A percentile compares a stretch with the other conserved stretches of the same genome.
Evolutionary conservation across 2,888 invertebrate genomes (phyloP).

Genomic region (Galerucella pusilla): DNA sequence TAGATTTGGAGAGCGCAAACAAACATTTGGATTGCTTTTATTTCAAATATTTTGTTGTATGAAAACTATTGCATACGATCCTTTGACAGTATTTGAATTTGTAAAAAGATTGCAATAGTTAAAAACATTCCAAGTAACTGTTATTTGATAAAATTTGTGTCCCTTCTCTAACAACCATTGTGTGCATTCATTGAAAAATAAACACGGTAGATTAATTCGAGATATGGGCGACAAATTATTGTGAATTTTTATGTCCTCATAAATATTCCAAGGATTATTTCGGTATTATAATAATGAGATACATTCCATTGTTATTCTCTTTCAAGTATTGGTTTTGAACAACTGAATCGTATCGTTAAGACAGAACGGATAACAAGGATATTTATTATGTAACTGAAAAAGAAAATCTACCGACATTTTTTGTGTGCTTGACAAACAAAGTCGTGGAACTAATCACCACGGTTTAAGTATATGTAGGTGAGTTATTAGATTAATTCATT

Average conservation of each 20-base stretch:
- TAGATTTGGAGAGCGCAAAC: no score
- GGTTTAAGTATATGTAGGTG: background rate
- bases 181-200: slow-evolving; percentile 4
- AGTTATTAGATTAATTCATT: background rate
- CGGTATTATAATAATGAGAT: slow-evolving; percentile 11
- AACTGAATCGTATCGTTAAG: background rate
- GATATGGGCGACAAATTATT: slow-evolving; percentile 15
- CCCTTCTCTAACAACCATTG: background rate
- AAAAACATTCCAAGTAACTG: no score
- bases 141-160: no score
- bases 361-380: background rate
- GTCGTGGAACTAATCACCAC: background rate
- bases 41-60: no score
- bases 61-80: no score
- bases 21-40: no score
- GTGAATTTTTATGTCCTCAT: slow-evolving; percentile 5
- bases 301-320: slow-evolving; percentile 14
- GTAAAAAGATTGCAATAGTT: no score
- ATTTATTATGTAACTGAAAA: background rate
- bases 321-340: slow-evolving; percentile 3
- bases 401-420: background rate
- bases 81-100: no score
- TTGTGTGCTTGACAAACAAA: background rate
- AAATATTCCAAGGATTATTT: slow-evolving; percentile 7
- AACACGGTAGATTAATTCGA: slow-evolving; percentile 10